Base-by-base conservation (phyloP, 2,888 invertebrate species). In the Troides helena region DNA sequence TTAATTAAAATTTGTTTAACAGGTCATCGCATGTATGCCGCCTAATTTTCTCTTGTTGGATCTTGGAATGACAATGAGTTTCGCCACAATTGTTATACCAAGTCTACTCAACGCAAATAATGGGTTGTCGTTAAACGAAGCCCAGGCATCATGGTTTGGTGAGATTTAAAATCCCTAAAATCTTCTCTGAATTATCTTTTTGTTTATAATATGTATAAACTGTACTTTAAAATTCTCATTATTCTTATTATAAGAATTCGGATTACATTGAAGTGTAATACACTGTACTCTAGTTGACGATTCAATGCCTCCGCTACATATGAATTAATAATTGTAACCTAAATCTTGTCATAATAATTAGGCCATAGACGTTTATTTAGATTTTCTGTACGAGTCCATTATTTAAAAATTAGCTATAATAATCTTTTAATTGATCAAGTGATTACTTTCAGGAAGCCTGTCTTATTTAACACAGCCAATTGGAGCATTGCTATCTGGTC, bases 111-210 rank as follows among this genome's bases (percentile, higher is more conserved):
- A 93, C 18, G 85, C 92, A 0, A 79, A 83, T 0, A 85, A 86
- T 17, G 89, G 86, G 0, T 76, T 94, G 2, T 87, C 90, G 0
- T 81, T 94, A 59, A 85, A 89, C 62, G 89, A 93, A 25, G 83
- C 81, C 1, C 89, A 94, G 74, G 94, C 94, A 0, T 94, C 94
- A 4, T 94, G 94, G 94, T 93, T 94, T 73, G 94, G 94, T 94
- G 80, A 86, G 61, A 21, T 65, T 14, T 14, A 46, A 14, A 2
- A 14, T 14, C 46, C 3, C 46, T 23, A 17, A 65, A 46, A 43
- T 18, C 39, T 21, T 18, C 7, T 30, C 14, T 46, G 17, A 59
- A 25, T 59, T 59, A 57, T 21, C 57, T 23, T 12, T 10, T 10
- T 57, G 18, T 43, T 43, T 3, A 5, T 30, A 30, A 30, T 3